Evolutionary conservation across 2,888 invertebrate genomes (phyloP), one percentile per base, ranked within the genome.

Genomic region (Glyphotaelius pellucidus): DNA sequence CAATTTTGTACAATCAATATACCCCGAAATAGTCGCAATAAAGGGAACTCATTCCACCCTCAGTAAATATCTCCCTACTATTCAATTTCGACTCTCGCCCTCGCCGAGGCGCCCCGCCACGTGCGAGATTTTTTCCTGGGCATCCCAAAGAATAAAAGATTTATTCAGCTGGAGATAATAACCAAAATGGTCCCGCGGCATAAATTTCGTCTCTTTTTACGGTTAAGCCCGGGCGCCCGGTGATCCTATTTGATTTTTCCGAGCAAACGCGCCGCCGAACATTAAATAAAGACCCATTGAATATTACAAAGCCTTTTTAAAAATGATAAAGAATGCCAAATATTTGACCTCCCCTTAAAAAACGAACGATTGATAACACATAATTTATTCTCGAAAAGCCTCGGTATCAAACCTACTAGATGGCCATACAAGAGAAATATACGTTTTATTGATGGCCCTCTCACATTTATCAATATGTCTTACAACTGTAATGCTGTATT

Each of bases 211-310:
- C 67, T 86, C 87, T 87, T 87, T 87, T 87, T 87, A 87, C 31
- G 67, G 67, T 31, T 67, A 19, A 87, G 52, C 87, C 87, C 25
- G 15, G 25, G 19, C 67, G 14, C 67, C 30, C 52, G 19, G 9
- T 52, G 31, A 32, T 52, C 87, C 67, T 87, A 67, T 87, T 87
- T 15, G 87, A 87, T 87, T 87, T 87, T 87, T 87, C 87, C 87
- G 87, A 67, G 52, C 87, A 87, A 87, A 87, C 87, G 87, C 87
- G 87, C 87, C 30, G 30, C 87, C 87, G 87, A 31, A 87, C 87
- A 52, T 87, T 87, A 87, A 87, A 87, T 87, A 87, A 67, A 67
- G 67, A 4, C 52, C 87, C 67, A 87, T 87, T 87, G 87, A 87
- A 31, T 87, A 87, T 52, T 52, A 87, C 52, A 52, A 87, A 87